Base-by-base conservation (phyloP, 2,113 vertebrate genomes). In the Brachyhypopomus gauderio region DNA sequence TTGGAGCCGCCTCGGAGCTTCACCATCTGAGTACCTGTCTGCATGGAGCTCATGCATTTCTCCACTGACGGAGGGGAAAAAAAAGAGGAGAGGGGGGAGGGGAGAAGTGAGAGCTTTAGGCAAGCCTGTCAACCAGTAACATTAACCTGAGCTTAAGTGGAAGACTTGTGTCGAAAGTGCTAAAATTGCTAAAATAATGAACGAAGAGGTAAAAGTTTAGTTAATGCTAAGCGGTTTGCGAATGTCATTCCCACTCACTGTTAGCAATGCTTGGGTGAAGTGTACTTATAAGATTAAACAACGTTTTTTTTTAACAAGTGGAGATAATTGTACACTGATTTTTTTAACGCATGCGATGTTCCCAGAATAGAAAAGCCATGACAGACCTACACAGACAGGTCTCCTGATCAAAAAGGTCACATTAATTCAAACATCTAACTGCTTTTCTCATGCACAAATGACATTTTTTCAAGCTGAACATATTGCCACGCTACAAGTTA, bases 31-130 rank as follows among this genome's bases (percentile, higher is more conserved):
- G 95, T 97, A 1, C 98, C 98, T 0, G 93, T 91, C 87, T 98
- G 98, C 98, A 99, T 99, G 90, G 93, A 92, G 67, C 93, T 95
- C 97, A 99, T 96, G 72, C 97, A 99, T 92, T 95, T 95, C 92
- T 99, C 98, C 98, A 99, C 98, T 99, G 88, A 2, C 38, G 78
- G 67, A 75, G 19, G 80, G 78, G 76, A 55, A 82, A 22, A 74
- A 3, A 70, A 14, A 67, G 56, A 30, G 41, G 45, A 52, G 45
- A 52, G 45, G 27, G 69, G 5, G 62, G 17, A 67, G 56, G n/a
- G 38, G 22, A 52, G 72, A 36, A 3, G 16, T n/a, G 23, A 23
- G 5, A 17, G 30, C 30, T 59, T 52, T 45, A 79, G 36, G 30
- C 30, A 30, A 8, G 6, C 2, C 22, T 62, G 55, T 9, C 27